Evolutionary conservation across 2,888 invertebrate species (phyloP), one percentile per base, ranked within the genome.

Genomic region (Pheosia tremula): DNA sequence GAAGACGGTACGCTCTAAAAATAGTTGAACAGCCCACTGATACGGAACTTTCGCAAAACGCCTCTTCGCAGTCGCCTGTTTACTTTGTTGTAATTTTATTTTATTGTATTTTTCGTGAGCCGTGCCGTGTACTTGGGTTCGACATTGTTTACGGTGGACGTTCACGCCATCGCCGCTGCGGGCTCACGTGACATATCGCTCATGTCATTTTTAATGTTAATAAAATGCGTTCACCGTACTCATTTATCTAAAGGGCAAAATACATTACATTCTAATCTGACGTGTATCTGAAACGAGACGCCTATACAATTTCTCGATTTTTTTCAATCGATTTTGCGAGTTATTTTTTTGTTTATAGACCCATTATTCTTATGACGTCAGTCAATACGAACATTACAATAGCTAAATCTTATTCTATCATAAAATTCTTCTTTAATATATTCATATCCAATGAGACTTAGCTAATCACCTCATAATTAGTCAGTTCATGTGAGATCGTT

Each of bases 1-100:
- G 79, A 82, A 86, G 80, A 82, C 81, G 72, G 76, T 74, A 74
- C 74, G 66, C 63, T 75, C 82, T 83, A 84, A 85, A 86, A 83
- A 85, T 85, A 86, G 71, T 72, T 64, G 68, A 63, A 64, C 69
- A 66, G 62, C 60, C 63, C 62, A 79, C 66, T 69, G 72, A 73
- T 67, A 69, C 71, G 71, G 77, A 81, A 73, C 64, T 75, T 80
- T 81, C 70, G 76, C 69, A 71, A 77, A 75, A 74, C 68, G 68
- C 59, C 63, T 72, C 72, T 74, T 69, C 66, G 60, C 57, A 54
- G 60, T 59, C 60, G 37, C 56, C 63, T 75, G 71, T 74, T 78
- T 78, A 64, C 65, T 69, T 67, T 71, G 53, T 60, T 59, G 64
- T 63, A 58, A 70, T 68, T 69, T 72, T 65, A 69, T 72, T 72